Conservation (phyloP, 2,888 invertebrate species). For the Thymelicus sylvestris region DNA sequence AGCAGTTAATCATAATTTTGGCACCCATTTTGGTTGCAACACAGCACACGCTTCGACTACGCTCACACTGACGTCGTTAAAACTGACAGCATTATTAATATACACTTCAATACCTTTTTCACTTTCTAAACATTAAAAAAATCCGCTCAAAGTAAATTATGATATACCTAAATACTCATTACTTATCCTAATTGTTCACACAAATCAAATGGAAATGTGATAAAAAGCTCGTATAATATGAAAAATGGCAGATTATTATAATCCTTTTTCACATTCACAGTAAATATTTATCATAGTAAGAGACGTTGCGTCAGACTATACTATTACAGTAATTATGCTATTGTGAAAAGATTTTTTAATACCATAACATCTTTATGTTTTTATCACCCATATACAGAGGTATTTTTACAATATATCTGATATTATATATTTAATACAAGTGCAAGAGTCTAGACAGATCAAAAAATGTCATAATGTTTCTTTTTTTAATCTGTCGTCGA, state of each 20-base stretch:
- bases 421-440: too few species aligned
- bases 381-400: too few species aligned
- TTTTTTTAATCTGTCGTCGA: too few species aligned
- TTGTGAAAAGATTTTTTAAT: neutral
- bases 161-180: conserved; percentile 16
- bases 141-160: conserved; percentile 9
- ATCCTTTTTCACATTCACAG: conserved; percentile 2
- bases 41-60: neutral
- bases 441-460: too few species aligned
- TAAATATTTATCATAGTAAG: neutral
- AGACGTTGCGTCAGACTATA: neutral
- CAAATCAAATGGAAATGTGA: conserved; percentile 5
- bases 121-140: conserved; percentile 19
- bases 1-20: conserved; percentile 25
- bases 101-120: neutral
- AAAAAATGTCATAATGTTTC: too few species aligned
- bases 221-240: conserved; percentile 8
- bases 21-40: conserved; percentile 18
- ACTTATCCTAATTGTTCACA: conserved; percentile 17
- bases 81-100: conserved; percentile 17
- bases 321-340: neutral
- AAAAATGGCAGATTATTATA: conserved; percentile 18
- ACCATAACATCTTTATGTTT: neutral
- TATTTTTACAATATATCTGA: too few species aligned
- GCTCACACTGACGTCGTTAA: conserved; percentile 5